Base-by-base conservation (phyloP, 37 sponge, comb jelly and placozoan species). In the Halichondria panicea region DNA sequence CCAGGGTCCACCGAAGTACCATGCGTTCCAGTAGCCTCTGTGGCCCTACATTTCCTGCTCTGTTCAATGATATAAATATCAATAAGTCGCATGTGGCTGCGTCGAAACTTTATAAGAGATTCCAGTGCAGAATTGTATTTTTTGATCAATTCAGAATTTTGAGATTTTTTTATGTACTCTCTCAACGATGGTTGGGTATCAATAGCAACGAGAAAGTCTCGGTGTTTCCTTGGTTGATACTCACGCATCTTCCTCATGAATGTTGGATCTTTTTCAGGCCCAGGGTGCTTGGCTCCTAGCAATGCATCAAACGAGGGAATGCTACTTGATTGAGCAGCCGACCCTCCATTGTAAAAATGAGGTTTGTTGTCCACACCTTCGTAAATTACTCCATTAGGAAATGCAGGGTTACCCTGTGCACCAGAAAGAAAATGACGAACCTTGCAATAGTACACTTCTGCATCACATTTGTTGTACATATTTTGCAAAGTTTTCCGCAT, bases 361-460 rank as follows among this genome's bases (percentile, higher is more conserved):
- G 93, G 93, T n/a, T 56, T n/a, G 2, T 70, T 43, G 24, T 64
- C 68, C 39, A 88, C 89, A 35, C 93, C 93, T 70, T 84, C 77
- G 63, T 84, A 92, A 6, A 88, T 37, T 35, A 92, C 55, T 18
- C 93, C 93, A 22, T 77, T 55, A n/a, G 93, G 93, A 21, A 88
- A 80, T 39, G 72, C 81, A 75, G 76, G 60, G 2, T 71, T 76
- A 15, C 68, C 67, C 55, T 84, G 84, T 68, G 84, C 80, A 30
- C 93, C 93, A 21, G 85, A 81, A 18, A 70, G 72, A 38, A 71
- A 92, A 0, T 77, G 85, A 5, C 93, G 75, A 36, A 92, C 66
- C 15, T 81, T 30, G 3, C 69, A 42, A 46, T 84, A 92, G 67
- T 88, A 92, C 21, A 63, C 63, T 7, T 56, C 15, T 0, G 89